Evolutionary conservation across 2,888 invertebrate genomes (phyloP).

Genomic region (Philhelius pedissequus): DNA sequence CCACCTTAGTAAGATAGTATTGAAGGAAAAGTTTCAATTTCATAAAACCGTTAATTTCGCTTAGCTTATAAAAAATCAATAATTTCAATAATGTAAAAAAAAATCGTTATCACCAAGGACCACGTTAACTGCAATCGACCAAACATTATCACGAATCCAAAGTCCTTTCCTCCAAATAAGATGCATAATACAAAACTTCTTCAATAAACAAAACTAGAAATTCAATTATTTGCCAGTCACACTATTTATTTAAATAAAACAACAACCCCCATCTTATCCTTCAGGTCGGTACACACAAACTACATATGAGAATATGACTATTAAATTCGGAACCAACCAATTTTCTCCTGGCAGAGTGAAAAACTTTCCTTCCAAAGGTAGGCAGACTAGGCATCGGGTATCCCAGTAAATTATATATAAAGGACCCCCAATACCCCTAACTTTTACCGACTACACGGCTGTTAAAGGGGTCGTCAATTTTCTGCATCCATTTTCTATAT

Average conservation of each 20-base stretch:
- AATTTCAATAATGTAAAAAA: no score
- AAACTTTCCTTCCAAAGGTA: constrained; percentile 19
- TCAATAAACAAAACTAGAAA: constrained; percentile 26
- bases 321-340: constrained; percentile 50
- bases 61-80: no score
- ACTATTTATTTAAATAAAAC: constrained; percentile 56
- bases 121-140: no score
- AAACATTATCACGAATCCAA: no score
- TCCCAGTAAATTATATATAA: constrained; percentile 38
- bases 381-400: background rate
- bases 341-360: constrained; percentile 43
- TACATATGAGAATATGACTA: no score
- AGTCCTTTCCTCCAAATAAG: background rate
- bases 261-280: no score
- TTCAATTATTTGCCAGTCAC: constrained; percentile 48
- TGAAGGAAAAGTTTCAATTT: no score
- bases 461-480: constrained; percentile 58
- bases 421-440: background rate
- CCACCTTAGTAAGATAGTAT: no score
- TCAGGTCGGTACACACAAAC: no score
- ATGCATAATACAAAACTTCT: background rate
- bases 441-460: constrained; percentile 32
- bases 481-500: constrained; percentile 55
- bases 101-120: no score
- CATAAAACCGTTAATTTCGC: no score